phyloP scores from a whole-genome alignment of 2,797 vertebrate species.

The Amblyopsis hoosieri region DNA sequence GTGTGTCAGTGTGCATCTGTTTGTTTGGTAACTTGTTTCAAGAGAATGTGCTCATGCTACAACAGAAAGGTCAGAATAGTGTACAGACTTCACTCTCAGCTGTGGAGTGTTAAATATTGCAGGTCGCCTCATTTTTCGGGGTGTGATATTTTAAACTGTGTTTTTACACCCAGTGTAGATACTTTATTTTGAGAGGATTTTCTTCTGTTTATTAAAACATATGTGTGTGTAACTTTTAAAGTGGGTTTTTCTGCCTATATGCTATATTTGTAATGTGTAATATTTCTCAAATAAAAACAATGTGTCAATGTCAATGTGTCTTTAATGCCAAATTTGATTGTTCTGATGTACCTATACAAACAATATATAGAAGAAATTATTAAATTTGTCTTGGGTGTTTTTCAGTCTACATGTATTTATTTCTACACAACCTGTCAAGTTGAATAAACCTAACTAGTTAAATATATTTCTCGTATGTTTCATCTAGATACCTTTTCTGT shows the following conservation, averaged over 20 bases:
- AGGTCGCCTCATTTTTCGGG: constrained; percentile 78
- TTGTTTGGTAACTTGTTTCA: constrained; percentile 14
- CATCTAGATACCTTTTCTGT: no score
- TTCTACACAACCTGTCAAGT: no score
- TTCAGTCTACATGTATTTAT: no score
- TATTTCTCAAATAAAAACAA: constrained; percentile 45
- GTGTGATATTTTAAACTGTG: constrained; percentile 52
- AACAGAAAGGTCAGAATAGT: constrained; percentile 31
- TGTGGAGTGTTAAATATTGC: constrained; percentile 65
- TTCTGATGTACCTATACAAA: no score
- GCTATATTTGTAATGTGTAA: not conserved
- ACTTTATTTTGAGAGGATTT: constrained; percentile 41
- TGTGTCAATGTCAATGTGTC: constrained; percentile 1
- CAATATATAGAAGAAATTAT: no score
- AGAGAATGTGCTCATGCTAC: constrained; percentile 27
- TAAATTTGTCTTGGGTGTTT: no score
- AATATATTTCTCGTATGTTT: no score
- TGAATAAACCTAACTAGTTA: no score
- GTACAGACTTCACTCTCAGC: constrained; percentile 65
- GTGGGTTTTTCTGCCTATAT: constrained; percentile 27
- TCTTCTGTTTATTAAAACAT: constrained; percentile 52
- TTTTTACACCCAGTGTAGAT: constrained; percentile 37
- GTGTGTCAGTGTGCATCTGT: constrained; percentile 11
- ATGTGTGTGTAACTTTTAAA: constrained; percentile 26
- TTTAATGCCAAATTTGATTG: not conserved